phyloP scores from a whole-genome alignment of 2,113 vertebrate species.

The Orientallactaga bullata region DNA sequence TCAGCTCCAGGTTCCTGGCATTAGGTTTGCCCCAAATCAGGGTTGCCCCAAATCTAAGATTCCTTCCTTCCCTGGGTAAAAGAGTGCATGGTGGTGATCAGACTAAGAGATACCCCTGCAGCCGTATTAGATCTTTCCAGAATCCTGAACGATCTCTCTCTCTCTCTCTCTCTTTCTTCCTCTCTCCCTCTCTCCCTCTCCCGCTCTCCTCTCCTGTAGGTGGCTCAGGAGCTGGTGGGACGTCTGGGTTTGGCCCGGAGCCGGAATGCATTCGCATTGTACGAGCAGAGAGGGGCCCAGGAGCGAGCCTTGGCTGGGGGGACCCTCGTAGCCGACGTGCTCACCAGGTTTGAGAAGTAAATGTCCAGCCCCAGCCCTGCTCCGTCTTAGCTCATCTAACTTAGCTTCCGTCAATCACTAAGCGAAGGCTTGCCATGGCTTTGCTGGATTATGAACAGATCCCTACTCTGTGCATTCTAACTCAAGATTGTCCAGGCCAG shows the following conservation, averaged over 20 bases:
- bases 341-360: slow-evolving; percentile 96
- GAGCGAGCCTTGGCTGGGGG: slow-evolving; percentile 92
- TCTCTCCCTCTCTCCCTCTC: slow-evolving; percentile 59
- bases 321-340: slow-evolving; percentile 94
- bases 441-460: neutral
- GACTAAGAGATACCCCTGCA: neutral
- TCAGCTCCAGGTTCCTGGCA: neutral
- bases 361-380: slow-evolving; percentile 73
- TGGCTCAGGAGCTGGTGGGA: slow-evolving; percentile 93
- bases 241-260: slow-evolving; percentile 93
- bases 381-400: neutral
- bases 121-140: neutral
- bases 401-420: neutral
- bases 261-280: slow-evolving; percentile 94
- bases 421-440: neutral
- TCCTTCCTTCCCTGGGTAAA: neutral
- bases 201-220: slow-evolving; percentile 84
- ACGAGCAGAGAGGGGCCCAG: slow-evolving; percentile 92
- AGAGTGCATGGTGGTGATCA: accelerated
- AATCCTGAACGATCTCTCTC: slow-evolving; percentile 12
- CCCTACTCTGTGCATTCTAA: neutral
- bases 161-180: neutral
- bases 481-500: neutral
- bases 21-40: neutral
- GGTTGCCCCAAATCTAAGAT: neutral